Evolutionary conservation across 2,888 invertebrate genomes (phyloP), one percentile per base, ranked within the genome.

Genomic region (Epistrophe eligans): DNA sequence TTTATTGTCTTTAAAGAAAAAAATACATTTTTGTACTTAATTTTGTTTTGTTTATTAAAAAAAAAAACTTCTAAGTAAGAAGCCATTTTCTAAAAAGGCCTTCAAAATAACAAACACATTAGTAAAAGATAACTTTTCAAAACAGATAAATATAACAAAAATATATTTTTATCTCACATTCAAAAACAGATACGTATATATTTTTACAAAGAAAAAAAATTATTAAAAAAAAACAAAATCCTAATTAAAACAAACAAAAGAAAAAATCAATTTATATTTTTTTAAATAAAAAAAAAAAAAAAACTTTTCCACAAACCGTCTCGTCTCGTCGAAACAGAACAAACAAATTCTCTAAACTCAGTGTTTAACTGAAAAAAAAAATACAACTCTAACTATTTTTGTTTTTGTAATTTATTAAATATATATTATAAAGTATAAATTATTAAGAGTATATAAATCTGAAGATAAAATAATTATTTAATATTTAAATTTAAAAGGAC

Each of bases 151-250:
- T 45, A 62, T 57, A 57, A 67, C 19, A 80, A 76, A 67, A 15
- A 80, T 88, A 88, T 88, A 88, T 88, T 79, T 88, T 85, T 85
- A 88, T 88, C 88, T 83, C 73, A 80, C 67, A 70, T 84, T 79
- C 2, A 55, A 84, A 19, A 76, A 88, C 88, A 85, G 67, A 83
- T 83, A 85, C 64, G 71, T 82, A 83, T 81, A 76, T 87, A 88
- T 88, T 82, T 88, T 88, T 84, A 81, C 88, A 84, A 81, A 88
- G 38, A 73, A 77, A 83, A 70, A 6, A 70, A 6, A 32, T 24
- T 24, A 24, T 13, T 28, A 15, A 57, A 57, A 66, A 67, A 77
- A 81, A 50, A 35, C 28, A 38, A 74, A 66, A 72, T 84, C 83
- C 45, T 45, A 43, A 43, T 43, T 43, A 80, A 71, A 66, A 60